Evolutionary conservation across 1,140 invertebrate genomes (phyloP).

Genomic region (Pinna nobilis): DNA sequence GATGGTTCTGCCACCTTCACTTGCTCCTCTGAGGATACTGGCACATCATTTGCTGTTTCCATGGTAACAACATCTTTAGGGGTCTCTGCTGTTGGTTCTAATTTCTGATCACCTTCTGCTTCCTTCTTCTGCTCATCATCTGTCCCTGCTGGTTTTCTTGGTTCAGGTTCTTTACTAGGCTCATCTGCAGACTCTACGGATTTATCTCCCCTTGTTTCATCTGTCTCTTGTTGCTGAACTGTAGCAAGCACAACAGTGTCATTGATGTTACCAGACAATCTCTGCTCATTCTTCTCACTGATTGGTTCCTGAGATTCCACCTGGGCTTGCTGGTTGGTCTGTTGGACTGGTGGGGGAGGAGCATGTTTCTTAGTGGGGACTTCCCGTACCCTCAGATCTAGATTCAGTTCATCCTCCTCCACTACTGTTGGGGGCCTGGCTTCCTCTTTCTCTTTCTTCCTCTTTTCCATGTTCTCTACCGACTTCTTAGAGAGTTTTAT

Average conservation of each 20-base stretch:
- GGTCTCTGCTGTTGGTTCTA: background rate
- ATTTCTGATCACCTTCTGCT: background rate
- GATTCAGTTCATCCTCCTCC: conserved; percentile 48
- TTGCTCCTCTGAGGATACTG: no score
- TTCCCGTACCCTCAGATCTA: conserved; percentile 40
- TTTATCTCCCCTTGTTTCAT: conserved; percentile 12
- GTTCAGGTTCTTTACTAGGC: conserved; percentile 17
- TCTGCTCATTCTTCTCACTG: conserved; percentile 39
- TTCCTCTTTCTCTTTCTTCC: conserved; percentile 56
- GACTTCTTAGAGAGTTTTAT: conserved; percentile 67
- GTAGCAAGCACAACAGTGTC: background rate
- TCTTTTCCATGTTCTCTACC: conserved; percentile 56
- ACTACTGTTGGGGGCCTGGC: conserved; percentile 45
- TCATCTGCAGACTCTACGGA: conserved; percentile 24
- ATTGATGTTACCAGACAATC: conserved; percentile 1
- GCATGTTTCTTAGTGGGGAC: conserved; percentile 41
- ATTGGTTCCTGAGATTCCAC: conserved; percentile 4
- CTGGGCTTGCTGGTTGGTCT: conserved; percentile 9
- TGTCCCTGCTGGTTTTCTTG: conserved; percentile 9
- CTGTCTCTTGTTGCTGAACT: conserved; percentile 11
- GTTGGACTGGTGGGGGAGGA: conserved; percentile 28
- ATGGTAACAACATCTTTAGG: background rate
- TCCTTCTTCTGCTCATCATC: background rate
- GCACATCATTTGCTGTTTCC: background rate
- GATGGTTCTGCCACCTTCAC: background rate